These are phyloP conservation scores for Uropsilus gracilis DNA, from an alignment of 2,113 vertebrate genomes.

Conservation along the genomic window DNA sequence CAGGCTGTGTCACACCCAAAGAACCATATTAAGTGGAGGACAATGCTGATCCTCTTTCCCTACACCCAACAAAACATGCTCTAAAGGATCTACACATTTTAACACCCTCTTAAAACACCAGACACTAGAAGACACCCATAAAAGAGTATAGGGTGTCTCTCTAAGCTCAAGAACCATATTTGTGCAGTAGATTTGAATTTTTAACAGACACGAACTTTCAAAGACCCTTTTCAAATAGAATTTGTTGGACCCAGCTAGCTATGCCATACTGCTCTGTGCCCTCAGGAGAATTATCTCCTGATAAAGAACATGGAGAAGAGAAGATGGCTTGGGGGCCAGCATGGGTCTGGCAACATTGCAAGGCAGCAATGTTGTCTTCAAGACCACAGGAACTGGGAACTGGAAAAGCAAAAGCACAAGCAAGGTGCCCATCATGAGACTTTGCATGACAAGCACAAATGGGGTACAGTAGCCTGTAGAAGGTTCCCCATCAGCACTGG, in stretches of 20 bases:
- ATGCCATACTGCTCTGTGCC: not conserved
- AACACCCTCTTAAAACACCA: too few relatives aligned
- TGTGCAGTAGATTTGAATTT: not conserved
- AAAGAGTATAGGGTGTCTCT: not conserved
- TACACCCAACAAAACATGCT: not conserved
- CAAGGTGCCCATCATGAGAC: not conserved
- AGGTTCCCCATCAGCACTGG: fast-evolving
- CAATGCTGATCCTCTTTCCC: not conserved
- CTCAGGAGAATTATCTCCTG: not conserved
- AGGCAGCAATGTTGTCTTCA: not conserved
- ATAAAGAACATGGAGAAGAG: not conserved
- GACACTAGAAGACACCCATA: too few relatives aligned
- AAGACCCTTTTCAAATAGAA: not conserved
- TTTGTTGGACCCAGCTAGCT: not conserved
- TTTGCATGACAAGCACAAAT: not conserved
- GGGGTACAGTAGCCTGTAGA: not conserved
- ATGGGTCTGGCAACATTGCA: too few relatives aligned
- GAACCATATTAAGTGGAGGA: not conserved
- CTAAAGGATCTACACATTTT: not conserved
- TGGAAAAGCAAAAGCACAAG: not conserved
- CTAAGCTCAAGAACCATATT: not conserved
- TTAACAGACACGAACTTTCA: not conserved
- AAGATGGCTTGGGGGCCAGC: too few relatives aligned
- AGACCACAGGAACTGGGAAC: not conserved
- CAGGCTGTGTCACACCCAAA: not conserved